phyloP scores from a whole-genome alignment of 1,140 invertebrate genomes.

The Grapholita molesta region DNA sequence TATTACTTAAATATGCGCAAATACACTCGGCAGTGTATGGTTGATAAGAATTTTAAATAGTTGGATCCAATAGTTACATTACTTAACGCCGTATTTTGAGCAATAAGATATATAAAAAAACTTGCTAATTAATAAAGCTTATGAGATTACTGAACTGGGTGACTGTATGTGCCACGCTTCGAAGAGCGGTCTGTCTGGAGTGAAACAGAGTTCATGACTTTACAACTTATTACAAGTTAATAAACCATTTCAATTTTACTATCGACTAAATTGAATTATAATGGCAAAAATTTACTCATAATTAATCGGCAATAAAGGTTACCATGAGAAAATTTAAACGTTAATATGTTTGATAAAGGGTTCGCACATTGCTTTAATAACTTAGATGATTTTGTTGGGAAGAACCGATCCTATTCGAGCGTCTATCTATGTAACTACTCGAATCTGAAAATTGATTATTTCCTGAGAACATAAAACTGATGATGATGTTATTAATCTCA shows the following conservation, averaged over 20 bases:
- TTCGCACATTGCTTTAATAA: neutral
- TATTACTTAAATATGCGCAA: no score
- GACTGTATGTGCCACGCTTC: neutral
- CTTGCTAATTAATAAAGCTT: no score
- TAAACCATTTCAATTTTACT: conserved; percentile 6
- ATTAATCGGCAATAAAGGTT: conserved; percentile 2
- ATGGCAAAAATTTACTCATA: neutral
- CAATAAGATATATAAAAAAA: no score
- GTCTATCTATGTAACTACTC: no score
- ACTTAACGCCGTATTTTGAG: no score
- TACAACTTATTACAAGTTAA: conserved; percentile 12
- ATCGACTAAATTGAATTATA: neutral
- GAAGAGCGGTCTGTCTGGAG: conserved; percentile 5
- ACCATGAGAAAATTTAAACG: neutral
- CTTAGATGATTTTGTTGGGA: neutral
- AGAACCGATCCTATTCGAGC: no score
- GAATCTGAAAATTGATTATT: no score
- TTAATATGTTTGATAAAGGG: neutral
- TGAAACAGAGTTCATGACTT: conserved; percentile 9
- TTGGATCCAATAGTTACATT: no score
- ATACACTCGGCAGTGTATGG: no score
- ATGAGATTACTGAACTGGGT: neutral
- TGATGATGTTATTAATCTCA: no score
- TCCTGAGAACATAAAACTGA: no score
- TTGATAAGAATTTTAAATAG: no score